Evolutionary conservation across 2,113 vertebrate genomes (phyloP).

Genomic region (Scatophagus argus): DNA sequence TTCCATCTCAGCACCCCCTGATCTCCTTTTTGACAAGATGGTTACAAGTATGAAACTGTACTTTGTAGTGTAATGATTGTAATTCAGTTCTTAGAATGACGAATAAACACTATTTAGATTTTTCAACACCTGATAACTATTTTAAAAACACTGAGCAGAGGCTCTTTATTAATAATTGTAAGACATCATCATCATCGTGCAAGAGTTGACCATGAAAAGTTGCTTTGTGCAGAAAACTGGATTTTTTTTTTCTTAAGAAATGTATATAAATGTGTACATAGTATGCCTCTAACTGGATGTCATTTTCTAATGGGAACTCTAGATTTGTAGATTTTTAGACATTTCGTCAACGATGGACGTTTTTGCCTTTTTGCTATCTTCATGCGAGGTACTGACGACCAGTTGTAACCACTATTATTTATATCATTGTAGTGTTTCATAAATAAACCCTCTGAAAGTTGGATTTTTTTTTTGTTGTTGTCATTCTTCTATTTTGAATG

Average conservation of each 20-base stretch:
- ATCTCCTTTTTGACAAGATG: conserved; percentile 28
- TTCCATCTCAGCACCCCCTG: conserved; percentile 12
- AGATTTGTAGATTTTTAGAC: conserved; percentile 74
- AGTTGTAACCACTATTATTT: conserved; percentile 82
- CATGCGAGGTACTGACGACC: conserved; percentile 79
- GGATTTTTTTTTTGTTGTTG: conserved; percentile 4
- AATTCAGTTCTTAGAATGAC: conserved; percentile 19
- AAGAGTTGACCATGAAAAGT: conserved; percentile 33
- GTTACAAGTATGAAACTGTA: conserved; percentile 15
- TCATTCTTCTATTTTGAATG: not conserved
- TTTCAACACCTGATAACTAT: conserved; percentile 18
- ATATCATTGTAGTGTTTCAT: conserved; percentile 74
- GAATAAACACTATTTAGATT: conserved; percentile 5
- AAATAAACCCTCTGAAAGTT: conserved; percentile 73
- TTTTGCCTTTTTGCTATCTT: conserved; percentile 61
- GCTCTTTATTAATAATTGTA: conserved; percentile 7
- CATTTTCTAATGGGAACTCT: conserved; percentile 62
- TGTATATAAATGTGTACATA: conserved; percentile 76
- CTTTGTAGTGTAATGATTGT: conserved; percentile 32
- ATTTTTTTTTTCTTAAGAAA: conserved; percentile 61
- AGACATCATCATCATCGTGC: conserved; percentile 30
- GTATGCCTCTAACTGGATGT: conserved; percentile 47
- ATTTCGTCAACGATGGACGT: conserved; percentile 63
- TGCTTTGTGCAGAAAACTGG: conserved; percentile 74
- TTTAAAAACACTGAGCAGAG: conserved; percentile 7